Evolutionary conservation across 2,113 vertebrate species (phyloP).

Genomic region (Mirza zaza): DNA sequence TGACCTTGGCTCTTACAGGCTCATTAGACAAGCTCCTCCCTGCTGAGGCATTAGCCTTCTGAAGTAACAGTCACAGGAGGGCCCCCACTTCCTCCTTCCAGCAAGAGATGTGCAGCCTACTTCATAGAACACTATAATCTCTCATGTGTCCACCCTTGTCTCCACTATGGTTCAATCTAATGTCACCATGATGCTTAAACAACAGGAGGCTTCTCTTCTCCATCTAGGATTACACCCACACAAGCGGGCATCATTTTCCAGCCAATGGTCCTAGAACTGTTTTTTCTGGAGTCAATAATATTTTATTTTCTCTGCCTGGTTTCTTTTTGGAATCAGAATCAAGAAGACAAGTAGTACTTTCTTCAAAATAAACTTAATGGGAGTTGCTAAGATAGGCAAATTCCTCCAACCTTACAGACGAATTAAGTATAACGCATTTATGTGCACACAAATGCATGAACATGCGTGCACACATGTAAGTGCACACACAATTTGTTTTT

Average conservation of each 20-base stretch:
- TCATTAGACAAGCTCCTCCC: not conserved
- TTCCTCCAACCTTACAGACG: not conserved
- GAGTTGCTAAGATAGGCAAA: not conserved
- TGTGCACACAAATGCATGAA: not conserved
- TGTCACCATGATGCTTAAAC: not conserved
- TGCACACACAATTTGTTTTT: not conserved
- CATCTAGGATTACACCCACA: not conserved
- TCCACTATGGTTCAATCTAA: not conserved
- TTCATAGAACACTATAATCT: not conserved
- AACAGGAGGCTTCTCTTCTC: not conserved
- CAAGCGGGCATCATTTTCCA: not conserved
- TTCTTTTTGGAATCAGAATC: slow-evolving; percentile 24
- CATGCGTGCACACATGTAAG: too few species aligned
- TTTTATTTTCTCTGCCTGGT: not conserved
- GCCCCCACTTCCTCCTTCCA: not conserved
- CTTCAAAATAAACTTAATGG: slow-evolving; percentile 14
- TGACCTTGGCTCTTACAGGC: too few species aligned
- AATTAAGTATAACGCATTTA: not conserved
- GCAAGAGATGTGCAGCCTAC: not conserved
- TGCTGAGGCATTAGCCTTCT: not conserved
- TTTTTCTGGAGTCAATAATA: not conserved
- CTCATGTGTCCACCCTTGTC: not conserved
- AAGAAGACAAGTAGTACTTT: not conserved
- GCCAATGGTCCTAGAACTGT: not conserved
- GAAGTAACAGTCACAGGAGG: not conserved